Base-by-base conservation (phyloP, 1,140 invertebrate genomes). In the Galendromus occidentalis region DNA sequence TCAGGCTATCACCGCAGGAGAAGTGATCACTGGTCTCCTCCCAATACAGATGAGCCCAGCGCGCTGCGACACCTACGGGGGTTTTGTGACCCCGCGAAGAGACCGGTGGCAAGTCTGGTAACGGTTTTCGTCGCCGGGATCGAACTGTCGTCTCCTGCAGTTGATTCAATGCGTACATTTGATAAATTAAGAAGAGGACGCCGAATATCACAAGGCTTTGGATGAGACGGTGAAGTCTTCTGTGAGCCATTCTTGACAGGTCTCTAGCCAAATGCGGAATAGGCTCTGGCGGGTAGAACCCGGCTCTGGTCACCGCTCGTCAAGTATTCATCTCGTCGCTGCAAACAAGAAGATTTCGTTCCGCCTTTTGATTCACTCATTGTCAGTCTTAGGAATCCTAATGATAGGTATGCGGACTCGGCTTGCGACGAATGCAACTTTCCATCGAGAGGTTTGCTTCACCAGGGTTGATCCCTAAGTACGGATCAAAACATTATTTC, bases 11-110 rank as follows among this genome's bases (percentile, higher is more conserved):
- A 1, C 51, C 51, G 22, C 51, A 59, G 25, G 25, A 33, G 51
- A 59, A 59, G 33, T 59, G 33, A 33, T 59, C 51, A 17, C 25
- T 25, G 14, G 51, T 22, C 20, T 59, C 51, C 25, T 59, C 14
- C 51, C 51, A 59, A 25, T 59, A 59, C 14, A 59, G 51, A 59
- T 59, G 51, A 25, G 51, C 51, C 51, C 51, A 59, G 2, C 33
- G 51, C 1, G 51, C 25, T 14, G 51, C 51, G 14, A 59, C 51
- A 6, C 51, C 51, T 14, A 59, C 14, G 9, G 51, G 51, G 2
- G 33, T 25, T 18, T 20, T 59, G 25, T 25, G 51, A 9, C 33
- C 33, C 4, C 33, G 4, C 14, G 51, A 22, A 25, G 51, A 22
- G 6, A 25, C 25, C 1, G 51, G 51, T 2, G 51, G 17, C 22